Conservation (phyloP, 2,113 vertebrate species). For the Rhea americana region DNA sequence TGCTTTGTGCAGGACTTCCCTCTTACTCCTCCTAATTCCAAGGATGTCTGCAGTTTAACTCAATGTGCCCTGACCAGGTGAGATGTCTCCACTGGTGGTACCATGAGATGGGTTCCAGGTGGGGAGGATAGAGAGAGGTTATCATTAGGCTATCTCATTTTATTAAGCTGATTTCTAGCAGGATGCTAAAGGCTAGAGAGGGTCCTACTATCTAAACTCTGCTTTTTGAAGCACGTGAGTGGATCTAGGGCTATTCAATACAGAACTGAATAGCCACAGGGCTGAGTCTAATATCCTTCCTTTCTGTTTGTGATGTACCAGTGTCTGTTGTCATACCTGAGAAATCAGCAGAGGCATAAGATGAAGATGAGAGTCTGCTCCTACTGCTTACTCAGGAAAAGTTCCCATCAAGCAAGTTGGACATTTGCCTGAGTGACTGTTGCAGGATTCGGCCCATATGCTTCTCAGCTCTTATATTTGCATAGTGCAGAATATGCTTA, state of each 20-base stretch:
- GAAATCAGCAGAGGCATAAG: background rate
- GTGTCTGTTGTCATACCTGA: background rate
- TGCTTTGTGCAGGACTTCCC: background rate
- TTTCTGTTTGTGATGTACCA: background rate
- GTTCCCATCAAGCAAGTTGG: conserved; percentile 44
- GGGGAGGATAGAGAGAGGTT: rapidly evolving
- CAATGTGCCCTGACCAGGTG: background rate
- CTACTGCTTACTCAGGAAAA: conserved; percentile 46
- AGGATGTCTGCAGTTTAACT: background rate
- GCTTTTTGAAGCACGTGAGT: background rate
- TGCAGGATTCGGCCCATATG: conserved; percentile 55
- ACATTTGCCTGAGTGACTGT: conserved; percentile 47
- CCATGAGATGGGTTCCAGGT: background rate
- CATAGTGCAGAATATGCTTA: conserved; percentile 61
- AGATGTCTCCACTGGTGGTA: background rate
- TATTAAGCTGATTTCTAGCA: background rate
- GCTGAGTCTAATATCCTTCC: background rate
- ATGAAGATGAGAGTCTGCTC: background rate
- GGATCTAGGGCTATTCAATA: background rate
- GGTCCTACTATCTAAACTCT: background rate
- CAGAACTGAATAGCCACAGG: background rate
- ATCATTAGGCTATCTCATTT: background rate
- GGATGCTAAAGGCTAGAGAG: background rate
- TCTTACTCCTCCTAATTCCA: background rate
- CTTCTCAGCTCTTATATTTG: conserved; percentile 56